A percentile compares a stretch with the other conserved stretches of the same genome.
phyloP scores from a whole-genome alignment of 2,888 invertebrate species.

The Melinaea menophilus region DNA sequence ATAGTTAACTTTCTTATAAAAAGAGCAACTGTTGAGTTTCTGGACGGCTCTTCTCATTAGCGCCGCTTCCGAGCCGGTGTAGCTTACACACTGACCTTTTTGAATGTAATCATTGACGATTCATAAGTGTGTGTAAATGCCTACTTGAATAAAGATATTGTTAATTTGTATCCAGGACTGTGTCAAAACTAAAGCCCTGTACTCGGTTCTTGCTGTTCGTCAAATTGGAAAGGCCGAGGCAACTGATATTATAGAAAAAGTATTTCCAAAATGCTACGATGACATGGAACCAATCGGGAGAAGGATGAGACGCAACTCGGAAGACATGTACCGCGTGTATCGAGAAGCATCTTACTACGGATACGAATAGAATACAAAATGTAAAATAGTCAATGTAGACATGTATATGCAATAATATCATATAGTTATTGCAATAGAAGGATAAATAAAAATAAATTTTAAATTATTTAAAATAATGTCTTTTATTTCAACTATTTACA shows the following conservation, averaged over 20 bases:
- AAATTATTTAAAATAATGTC: constrained; percentile 73
- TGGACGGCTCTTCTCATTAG: too few relatives aligned
- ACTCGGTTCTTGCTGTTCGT: constrained; percentile 89
- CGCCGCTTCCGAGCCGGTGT: too few relatives aligned
- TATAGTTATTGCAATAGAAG: constrained; percentile 18
- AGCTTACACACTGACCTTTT: neutral
- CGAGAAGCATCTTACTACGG: constrained; percentile 88
- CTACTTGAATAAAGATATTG: neutral
- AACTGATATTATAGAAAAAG: constrained; percentile 86
- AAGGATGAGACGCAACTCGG: constrained; percentile 84
- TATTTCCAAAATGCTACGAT: constrained; percentile 93
- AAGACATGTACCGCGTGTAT: constrained; percentile 86
- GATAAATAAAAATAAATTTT: constrained; percentile 51
- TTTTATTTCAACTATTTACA: constrained; percentile 68
- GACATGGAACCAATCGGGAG: constrained; percentile 96
- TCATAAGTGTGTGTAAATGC: too few relatives aligned
- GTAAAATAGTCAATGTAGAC: constrained; percentile 31
- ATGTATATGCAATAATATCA: constrained; percentile 15
- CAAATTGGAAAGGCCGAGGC: constrained; percentile 85
- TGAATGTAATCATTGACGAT: neutral
- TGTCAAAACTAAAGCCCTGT: constrained; percentile 91
- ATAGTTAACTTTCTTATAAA: too few relatives aligned
- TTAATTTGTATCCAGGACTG: constrained; percentile 81
- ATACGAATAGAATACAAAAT: constrained; percentile 73
- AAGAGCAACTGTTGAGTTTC: too few relatives aligned